Evolutionary conservation across 2,113 vertebrate species (phyloP).

Genomic region (Bettongia penicillata): DNA sequence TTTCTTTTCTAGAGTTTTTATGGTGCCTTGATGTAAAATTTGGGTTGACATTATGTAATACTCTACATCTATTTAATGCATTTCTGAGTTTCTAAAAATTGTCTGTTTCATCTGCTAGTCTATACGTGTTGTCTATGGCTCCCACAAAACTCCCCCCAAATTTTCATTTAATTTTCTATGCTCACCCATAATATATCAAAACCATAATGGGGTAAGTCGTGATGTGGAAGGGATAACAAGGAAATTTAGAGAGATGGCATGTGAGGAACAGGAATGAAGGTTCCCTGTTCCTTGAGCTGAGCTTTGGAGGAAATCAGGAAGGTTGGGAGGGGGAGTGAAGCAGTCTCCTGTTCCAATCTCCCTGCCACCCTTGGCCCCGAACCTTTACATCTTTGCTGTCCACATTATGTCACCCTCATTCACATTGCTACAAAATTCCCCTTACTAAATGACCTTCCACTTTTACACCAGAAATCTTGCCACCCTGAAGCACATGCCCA

Average conservation of each 20-base stretch:
- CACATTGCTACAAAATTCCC: not conserved
- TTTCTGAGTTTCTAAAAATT: too few relatives aligned
- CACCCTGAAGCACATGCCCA: rapidly evolving
- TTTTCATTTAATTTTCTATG: too few relatives aligned
- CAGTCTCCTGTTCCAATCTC: not conserved
- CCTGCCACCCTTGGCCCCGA: not conserved
- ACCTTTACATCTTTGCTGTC: not conserved
- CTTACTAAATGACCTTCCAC: rapidly evolving
- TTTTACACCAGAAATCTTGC: rapidly evolving
- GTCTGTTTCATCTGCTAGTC: too few relatives aligned
- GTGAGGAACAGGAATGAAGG: not conserved
- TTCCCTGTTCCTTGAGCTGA: not conserved
- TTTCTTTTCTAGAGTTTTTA: too few relatives aligned
- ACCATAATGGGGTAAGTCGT: too few relatives aligned
- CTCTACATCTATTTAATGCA: too few relatives aligned
- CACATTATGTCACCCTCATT: not conserved
- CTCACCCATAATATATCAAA: too few relatives aligned
- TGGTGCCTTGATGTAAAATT: too few relatives aligned
- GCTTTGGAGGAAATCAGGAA: not conserved
- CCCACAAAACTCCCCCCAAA: too few relatives aligned
- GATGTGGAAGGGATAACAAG: not conserved
- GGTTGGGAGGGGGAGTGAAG: not conserved
- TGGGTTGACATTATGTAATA: too few relatives aligned
- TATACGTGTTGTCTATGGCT: too few relatives aligned
- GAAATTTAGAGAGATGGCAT: not conserved